phyloP scores from a whole-genome alignment of 2,888 invertebrate genomes.

The Synergus umbraculus region DNA sequence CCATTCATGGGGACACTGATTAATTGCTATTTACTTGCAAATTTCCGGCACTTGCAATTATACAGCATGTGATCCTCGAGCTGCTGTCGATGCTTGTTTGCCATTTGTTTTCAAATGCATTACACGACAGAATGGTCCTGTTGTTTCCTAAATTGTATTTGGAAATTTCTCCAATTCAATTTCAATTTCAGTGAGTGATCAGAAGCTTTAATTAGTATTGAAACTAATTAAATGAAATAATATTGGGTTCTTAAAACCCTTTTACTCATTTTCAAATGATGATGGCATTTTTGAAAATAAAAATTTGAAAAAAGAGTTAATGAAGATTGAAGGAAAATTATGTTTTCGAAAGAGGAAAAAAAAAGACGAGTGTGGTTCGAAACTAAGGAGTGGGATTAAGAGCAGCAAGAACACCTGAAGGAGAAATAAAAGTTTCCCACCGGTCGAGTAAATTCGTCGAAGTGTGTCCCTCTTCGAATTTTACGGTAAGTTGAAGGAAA shows the following conservation, averaged over 20 bases:
- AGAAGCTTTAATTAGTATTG: neutral
- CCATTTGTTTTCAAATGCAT: conserved; percentile 68
- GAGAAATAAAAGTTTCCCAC: conserved; percentile 68
- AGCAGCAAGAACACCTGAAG: conserved; percentile 52
- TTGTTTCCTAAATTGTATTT: conserved; percentile 29
- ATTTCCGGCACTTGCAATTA: conserved; percentile 70
- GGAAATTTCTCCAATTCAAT: conserved; percentile 26
- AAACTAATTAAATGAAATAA: conserved; percentile 34
- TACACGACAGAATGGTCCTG: conserved; percentile 50
- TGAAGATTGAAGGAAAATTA: neutral
- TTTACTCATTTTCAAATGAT: no score
- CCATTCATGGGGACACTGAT: conserved; percentile 73
- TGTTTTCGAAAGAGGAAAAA: neutral
- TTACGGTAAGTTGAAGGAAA: conserved; percentile 65
- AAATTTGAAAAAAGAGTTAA: no score
- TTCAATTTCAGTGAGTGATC: neutral
- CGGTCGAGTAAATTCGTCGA: conserved; percentile 65
- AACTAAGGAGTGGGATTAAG: conserved; percentile 37
- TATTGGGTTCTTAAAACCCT: neutral
- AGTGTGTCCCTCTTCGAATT: conserved; percentile 64
- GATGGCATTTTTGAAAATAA: neutral
- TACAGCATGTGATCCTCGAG: conserved; percentile 61
- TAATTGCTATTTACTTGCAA: conserved; percentile 77
- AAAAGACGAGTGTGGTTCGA: neutral
- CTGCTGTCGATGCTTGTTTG: conserved; percentile 67